phyloP scores from a whole-genome alignment of 2,113 vertebrate genomes.

The Poeciliopsis retropinna region DNA sequence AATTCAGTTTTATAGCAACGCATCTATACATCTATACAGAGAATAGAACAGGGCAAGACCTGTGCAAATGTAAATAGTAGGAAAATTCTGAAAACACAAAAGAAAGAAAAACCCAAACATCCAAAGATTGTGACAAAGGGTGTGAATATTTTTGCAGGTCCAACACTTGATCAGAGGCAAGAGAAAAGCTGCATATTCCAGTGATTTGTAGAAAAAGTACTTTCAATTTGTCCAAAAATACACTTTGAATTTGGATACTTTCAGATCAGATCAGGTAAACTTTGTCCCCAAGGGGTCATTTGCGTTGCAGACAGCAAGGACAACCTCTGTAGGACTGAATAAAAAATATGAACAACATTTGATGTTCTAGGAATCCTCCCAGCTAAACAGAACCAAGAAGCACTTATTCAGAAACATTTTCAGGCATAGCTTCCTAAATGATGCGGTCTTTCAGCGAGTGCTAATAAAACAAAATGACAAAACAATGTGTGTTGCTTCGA shows the following conservation, averaged over 20 bases:
- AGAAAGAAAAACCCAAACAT: too few relatives aligned
- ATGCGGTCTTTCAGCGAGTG: constrained; percentile 57
- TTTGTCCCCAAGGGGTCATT: too few relatives aligned
- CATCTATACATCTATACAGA: too few relatives aligned
- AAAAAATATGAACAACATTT: constrained; percentile 11
- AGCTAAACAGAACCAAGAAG: constrained; percentile 5
- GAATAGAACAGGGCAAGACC: too few relatives aligned
- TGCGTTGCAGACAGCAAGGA: constrained; percentile 34
- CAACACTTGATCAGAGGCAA: too few relatives aligned
- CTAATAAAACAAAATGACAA: constrained; percentile 65
- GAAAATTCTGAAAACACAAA: too few relatives aligned
- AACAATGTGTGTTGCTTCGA: constrained; percentile 49
- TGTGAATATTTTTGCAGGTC: too few relatives aligned
- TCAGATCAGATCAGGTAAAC: too few relatives aligned
- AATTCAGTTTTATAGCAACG: too few relatives aligned
- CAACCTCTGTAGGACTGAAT: not conserved
- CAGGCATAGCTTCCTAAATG: constrained; percentile 41
- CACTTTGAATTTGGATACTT: not conserved
- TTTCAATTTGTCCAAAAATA: not conserved
- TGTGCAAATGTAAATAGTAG: too few relatives aligned
- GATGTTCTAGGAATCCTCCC: constrained; percentile 22
- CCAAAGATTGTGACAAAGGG: too few relatives aligned
- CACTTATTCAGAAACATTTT: constrained; percentile 32
- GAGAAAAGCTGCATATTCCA: not conserved
- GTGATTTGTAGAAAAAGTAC: not conserved